phyloP scores from a whole-genome alignment of 2,113 vertebrate species.

The Osmerus eperlanus region DNA sequence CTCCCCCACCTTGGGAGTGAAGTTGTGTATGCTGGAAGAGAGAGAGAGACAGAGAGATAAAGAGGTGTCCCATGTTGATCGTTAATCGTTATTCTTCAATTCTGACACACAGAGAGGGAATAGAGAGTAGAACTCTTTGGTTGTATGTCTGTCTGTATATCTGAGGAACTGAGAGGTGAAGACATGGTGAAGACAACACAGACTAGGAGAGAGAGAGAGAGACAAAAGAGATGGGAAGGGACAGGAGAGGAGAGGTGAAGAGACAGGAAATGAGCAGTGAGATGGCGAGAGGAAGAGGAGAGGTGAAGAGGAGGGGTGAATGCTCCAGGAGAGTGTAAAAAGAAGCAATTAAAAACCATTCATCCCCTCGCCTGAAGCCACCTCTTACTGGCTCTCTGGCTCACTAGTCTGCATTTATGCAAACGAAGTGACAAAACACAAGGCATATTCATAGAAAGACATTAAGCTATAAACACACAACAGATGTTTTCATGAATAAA shows the following conservation, averaged over 20 bases:
- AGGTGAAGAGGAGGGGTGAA: background rate
- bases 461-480: no score
- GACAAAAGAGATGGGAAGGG: background rate
- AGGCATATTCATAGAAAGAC: no score
- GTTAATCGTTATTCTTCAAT: background rate
- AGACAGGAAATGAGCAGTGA: background rate
- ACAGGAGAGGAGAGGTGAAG: background rate
- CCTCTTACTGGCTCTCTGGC: no score
- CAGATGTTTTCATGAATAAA: no score
- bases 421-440: no score
- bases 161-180: conserved; percentile 5
- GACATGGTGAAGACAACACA: background rate
- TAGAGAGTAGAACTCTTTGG: background rate
- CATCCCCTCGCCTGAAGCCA: no score
- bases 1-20: conserved; percentile 96
- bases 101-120: background rate
- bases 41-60: conserved; percentile 26
- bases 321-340: background rate
- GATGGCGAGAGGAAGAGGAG: background rate
- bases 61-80: background rate
- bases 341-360: background rate
- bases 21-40: conserved; percentile 89
- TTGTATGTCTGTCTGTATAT: background rate
- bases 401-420: no score
- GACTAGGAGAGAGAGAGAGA: no score